phyloP scores from a whole-genome alignment of 2,888 invertebrate species.

The Saturnia pavonia region DNA sequence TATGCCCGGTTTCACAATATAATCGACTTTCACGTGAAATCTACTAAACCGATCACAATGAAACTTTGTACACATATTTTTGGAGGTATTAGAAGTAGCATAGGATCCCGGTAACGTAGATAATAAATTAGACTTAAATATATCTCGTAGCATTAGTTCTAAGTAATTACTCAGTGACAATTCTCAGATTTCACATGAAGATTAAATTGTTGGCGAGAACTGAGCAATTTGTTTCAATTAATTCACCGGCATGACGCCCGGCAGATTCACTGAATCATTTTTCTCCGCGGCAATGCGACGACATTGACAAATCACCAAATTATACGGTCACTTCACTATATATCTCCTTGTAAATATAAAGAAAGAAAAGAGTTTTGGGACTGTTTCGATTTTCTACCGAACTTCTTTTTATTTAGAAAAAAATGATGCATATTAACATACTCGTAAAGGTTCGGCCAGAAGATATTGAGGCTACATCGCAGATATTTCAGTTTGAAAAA shows the following conservation, averaged over 20 bases:
- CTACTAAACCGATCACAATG: too few species aligned
- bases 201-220: slow-evolving; percentile 63
- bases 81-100: too few species aligned
- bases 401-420: slow-evolving; percentile 35
- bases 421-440: slow-evolving; percentile 61
- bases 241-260: slow-evolving; percentile 67
- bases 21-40: too few species aligned
- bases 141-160: not conserved
- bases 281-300: slow-evolving; percentile 68
- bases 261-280: slow-evolving; percentile 78
- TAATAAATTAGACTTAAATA: not conserved
- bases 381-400: slow-evolving; percentile 37
- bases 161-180: slow-evolving; percentile 27
- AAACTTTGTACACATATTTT: too few species aligned
- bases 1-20: too few species aligned
- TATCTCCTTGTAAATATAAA: slow-evolving; percentile 38
- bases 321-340: slow-evolving; percentile 72
- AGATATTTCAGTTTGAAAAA: slow-evolving; percentile 69
- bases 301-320: slow-evolving; percentile 75
- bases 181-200: slow-evolving; percentile 52
- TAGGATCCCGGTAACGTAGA: too few species aligned
- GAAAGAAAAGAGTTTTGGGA: slow-evolving; percentile 32
- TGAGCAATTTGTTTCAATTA: slow-evolving; percentile 77
- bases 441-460: slow-evolving; percentile 45
- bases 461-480: slow-evolving; percentile 61